Percentiles rank a stretch among this genome's conserved stretches.
phyloP scores from a whole-genome alignment of 2,113 vertebrate genomes.

The Zosterops japonicus region DNA sequence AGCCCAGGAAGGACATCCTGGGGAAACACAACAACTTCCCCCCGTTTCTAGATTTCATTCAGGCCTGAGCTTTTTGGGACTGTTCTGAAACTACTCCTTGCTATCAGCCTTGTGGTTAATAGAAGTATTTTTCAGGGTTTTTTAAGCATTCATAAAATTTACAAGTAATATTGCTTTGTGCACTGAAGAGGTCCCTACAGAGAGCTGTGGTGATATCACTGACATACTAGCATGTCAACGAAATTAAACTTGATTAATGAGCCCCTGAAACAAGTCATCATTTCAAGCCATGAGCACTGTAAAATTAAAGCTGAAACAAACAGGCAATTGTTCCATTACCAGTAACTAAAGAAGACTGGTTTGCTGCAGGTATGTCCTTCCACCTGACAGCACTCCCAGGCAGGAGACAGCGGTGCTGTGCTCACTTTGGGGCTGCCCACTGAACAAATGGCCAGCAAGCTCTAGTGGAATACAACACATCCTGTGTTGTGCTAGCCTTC shows the following conservation, averaged over 20 bases:
- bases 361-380: neutral
- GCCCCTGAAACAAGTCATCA: neutral
- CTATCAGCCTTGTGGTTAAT: neutral
- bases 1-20: neutral
- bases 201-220: neutral
- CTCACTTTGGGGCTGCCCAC: neutral
- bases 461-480: neutral
- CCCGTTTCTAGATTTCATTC: neutral
- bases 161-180: neutral
- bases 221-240: neutral
- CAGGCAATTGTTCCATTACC: neutral
- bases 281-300: neutral
- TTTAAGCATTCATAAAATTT: neutral
- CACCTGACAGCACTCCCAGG: neutral
- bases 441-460: neutral
- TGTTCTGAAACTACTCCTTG: neutral
- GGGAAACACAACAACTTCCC: neutral
- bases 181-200: neutral
- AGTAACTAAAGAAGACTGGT: neutral
- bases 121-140: accelerated
- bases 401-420: neutral
- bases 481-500: neutral
- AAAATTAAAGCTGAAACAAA: neutral
- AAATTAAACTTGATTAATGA: neutral
- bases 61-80: neutral